These are phyloP conservation scores for Seira musarum DNA, from an alignment of 2,888 invertebrate species.

Conservation along the genomic window DNA sequence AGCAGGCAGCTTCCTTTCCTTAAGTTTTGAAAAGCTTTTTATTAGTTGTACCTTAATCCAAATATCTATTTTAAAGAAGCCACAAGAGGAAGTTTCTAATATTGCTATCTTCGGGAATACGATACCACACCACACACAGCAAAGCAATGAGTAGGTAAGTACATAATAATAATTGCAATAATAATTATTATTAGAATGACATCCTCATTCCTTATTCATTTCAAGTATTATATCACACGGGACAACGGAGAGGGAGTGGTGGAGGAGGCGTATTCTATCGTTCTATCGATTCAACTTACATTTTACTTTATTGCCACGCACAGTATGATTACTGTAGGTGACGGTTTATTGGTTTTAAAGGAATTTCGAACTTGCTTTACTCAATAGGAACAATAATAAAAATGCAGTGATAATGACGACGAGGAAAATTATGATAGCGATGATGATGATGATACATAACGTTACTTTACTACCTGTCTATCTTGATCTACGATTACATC, in stretches of 20 bases:
- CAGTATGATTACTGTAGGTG: not conserved
- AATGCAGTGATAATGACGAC: slow-evolving; percentile 22
- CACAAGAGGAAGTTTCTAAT: not conserved
- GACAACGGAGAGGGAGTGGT: not conserved
- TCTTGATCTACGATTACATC: not conserved
- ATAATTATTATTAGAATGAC: not conserved
- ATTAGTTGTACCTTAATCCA: not conserved
- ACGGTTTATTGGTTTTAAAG: no score
- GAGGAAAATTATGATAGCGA: not conserved
- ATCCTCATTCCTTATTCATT: not conserved
- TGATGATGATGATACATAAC: slow-evolving; percentile 8
- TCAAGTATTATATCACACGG: not conserved
- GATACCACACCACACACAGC: no score
- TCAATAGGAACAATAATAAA: not conserved
- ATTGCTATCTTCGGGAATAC: not conserved
- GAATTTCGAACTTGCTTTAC: no score
- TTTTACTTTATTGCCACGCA: not conserved
- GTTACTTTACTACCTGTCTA: not conserved
- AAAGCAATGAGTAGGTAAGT: no score
- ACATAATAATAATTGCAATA: no score
- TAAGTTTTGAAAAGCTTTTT: no score
- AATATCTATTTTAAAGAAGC: not conserved
- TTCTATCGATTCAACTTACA: not conserved
- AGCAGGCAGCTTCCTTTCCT: not conserved
- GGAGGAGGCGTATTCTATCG: not conserved